Conservation (phyloP, 2,888 invertebrate genomes). For the Synergus gifuensis region DNA sequence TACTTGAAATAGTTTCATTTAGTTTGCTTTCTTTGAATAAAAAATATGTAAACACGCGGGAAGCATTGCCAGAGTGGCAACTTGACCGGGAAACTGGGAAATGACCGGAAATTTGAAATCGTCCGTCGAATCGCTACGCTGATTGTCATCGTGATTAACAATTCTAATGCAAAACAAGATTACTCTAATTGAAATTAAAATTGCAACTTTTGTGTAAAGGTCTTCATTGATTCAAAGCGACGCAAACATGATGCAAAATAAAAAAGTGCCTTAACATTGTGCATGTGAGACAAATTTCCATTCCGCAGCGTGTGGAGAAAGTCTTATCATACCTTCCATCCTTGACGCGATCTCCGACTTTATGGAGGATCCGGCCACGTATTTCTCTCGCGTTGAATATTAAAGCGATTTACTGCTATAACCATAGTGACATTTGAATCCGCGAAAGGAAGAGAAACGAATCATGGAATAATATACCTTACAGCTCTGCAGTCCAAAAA, state of each 20-base stretch:
- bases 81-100: too few relatives aligned
- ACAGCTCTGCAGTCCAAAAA: constrained; percentile 16
- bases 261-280: constrained; percentile 8
- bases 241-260: constrained; percentile 20
- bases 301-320: constrained; percentile 18
- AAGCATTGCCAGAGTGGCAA: too few relatives aligned
- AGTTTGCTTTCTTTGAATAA: too few relatives aligned
- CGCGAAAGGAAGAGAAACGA: constrained; percentile 23
- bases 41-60: too few relatives aligned
- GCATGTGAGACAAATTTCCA: constrained; percentile 31
- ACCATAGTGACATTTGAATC: constrained; percentile 36
- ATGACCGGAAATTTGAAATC: too few relatives aligned
- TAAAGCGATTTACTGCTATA: constrained; percentile 39
- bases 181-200: too few relatives aligned
- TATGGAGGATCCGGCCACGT: constrained; percentile 35
- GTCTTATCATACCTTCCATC: constrained; percentile 39
- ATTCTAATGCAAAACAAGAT: too few relatives aligned
- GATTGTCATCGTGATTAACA: too few relatives aligned
- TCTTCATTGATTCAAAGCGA: neutral
- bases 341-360: constrained; percentile 41
- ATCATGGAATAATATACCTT: constrained; percentile 35
- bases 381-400: constrained; percentile 39
- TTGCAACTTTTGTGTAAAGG: neutral
- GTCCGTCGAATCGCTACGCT: too few relatives aligned
- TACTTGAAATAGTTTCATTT: neutral